phyloP scores from a whole-genome alignment of 2,888 invertebrate genomes.

The Dendrolimus houi region DNA sequence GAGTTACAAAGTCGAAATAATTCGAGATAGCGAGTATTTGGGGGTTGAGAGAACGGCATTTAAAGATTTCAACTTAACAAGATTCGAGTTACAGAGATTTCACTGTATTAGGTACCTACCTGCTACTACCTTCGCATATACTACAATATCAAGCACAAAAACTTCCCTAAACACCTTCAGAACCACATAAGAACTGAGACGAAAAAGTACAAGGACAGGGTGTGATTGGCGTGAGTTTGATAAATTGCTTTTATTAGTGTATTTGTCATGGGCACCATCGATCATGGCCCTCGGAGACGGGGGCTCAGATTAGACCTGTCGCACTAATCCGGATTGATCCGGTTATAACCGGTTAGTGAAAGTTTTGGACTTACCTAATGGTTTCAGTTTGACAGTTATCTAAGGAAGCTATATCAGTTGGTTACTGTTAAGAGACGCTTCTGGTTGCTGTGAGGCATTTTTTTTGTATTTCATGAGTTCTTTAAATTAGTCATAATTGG shows the following conservation, averaged over 20 bases:
- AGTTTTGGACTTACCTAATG: slow-evolving; percentile 10
- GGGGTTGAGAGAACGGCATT: too few relatives aligned
- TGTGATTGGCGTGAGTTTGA: slow-evolving; percentile 42
- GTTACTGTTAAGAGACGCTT: too few relatives aligned
- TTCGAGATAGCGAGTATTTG: too few relatives aligned
- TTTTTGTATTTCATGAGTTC: too few relatives aligned
- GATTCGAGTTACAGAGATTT: too few relatives aligned
- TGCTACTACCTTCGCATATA: too few relatives aligned
- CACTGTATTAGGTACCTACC: slow-evolving; percentile 11
- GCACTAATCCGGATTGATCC: slow-evolving; percentile 21
- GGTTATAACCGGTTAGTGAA: slow-evolving; percentile 11
- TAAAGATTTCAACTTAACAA: too few relatives aligned
- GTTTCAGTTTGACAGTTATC: neutral
- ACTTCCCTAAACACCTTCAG: neutral
- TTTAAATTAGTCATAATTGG: too few relatives aligned
- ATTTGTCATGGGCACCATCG: slow-evolving; percentile 37
- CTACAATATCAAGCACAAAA: slow-evolving; percentile 8
- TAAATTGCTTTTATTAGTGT: slow-evolving; percentile 54
- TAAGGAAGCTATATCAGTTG: too few relatives aligned
- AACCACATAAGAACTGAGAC: neutral
- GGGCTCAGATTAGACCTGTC: slow-evolving; percentile 17
- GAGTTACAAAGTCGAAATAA: too few relatives aligned
- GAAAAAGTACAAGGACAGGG: slow-evolving; percentile 24
- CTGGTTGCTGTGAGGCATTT: too few relatives aligned
- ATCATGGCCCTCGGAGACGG: slow-evolving; percentile 24